phyloP scores from a whole-genome alignment of 2,113 vertebrate genomes.

The Phyllostomus hastatus region DNA sequence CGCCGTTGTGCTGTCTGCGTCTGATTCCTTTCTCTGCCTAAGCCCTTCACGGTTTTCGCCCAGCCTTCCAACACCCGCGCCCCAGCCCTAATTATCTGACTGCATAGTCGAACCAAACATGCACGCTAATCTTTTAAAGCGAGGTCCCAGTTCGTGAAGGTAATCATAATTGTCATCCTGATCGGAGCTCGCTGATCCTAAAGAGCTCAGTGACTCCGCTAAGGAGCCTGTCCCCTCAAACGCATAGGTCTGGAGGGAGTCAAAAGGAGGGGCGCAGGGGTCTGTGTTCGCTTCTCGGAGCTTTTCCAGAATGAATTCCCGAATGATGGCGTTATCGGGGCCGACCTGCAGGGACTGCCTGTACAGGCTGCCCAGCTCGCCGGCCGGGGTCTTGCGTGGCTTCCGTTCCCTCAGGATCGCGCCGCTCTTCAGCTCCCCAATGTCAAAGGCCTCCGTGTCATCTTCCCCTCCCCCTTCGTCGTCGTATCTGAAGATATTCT shows the following conservation, averaged over 20 bases:
- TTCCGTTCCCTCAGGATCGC: slow-evolving; percentile 70
- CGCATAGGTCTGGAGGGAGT: slow-evolving; percentile 87
- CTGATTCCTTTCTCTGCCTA: no score
- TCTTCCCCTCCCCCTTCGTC: slow-evolving; percentile 81
- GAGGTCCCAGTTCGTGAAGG: slow-evolving; percentile 77
- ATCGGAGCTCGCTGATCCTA: slow-evolving; percentile 80
- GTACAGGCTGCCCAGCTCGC: slow-evolving; percentile 86
- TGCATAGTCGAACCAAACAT: slow-evolving; percentile 74
- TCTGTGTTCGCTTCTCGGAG: slow-evolving; percentile 90
- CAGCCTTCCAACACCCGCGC: background rate
- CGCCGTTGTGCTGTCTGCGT: background rate
- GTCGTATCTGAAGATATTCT: slow-evolving; percentile 88
- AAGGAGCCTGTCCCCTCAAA: slow-evolving; percentile 91
- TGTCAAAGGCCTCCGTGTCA: slow-evolving; percentile 81
- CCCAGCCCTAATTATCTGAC: slow-evolving; percentile 20
- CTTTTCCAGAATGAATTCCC: slow-evolving; percentile 91
- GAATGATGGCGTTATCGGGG: slow-evolving; percentile 89
- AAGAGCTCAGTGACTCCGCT: slow-evolving; percentile 92
- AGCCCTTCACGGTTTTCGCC: background rate
- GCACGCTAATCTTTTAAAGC: slow-evolving; percentile 80
- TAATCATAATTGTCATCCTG: slow-evolving; percentile 77
- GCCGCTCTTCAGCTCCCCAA: slow-evolving; percentile 81
- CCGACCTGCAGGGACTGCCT: slow-evolving; percentile 90
- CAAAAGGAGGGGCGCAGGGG: slow-evolving; percentile 85
- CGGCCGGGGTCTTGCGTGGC: slow-evolving; percentile 73